Conservation (phyloP, 2,113 vertebrate genomes). For the Lathamus discolor region DNA sequence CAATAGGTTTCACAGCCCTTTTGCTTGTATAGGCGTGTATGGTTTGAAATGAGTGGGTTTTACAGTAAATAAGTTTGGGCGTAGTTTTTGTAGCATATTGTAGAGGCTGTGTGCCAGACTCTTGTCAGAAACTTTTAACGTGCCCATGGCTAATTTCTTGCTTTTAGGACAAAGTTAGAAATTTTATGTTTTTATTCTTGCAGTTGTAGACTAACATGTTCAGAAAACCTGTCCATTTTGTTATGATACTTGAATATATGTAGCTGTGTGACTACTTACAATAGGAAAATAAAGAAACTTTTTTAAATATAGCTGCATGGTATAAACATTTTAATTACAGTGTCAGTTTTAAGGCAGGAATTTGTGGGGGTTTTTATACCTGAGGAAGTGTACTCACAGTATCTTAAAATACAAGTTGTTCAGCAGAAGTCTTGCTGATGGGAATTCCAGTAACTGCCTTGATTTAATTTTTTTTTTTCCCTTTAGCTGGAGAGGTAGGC, state of each 20-base stretch:
- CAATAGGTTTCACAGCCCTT: accelerated
- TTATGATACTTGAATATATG: background rate
- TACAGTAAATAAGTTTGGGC: accelerated
- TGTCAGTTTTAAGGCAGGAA: background rate
- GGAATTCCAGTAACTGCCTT: background rate
- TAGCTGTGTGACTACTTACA: background rate
- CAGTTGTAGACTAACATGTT: background rate
- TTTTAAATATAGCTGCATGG: background rate
- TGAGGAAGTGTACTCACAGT: accelerated
- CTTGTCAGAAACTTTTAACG: accelerated
- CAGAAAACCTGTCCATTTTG: background rate
- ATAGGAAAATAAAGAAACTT: background rate
- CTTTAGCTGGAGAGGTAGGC: background rate
- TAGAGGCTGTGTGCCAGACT: background rate
- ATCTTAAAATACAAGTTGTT: background rate
- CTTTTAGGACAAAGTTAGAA: background rate
- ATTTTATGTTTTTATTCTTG: background rate
- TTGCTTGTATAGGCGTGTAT: accelerated
- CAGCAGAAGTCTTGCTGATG: background rate
- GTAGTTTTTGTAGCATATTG: accelerated
- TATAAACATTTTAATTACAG: background rate
- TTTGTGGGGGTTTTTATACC: background rate
- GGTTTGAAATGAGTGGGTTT: background rate
- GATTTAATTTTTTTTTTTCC: background rate
- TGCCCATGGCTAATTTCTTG: background rate